phyloP scores from a whole-genome alignment of 2,797 vertebrate genomes.

The Urophycis tenuis region DNA sequence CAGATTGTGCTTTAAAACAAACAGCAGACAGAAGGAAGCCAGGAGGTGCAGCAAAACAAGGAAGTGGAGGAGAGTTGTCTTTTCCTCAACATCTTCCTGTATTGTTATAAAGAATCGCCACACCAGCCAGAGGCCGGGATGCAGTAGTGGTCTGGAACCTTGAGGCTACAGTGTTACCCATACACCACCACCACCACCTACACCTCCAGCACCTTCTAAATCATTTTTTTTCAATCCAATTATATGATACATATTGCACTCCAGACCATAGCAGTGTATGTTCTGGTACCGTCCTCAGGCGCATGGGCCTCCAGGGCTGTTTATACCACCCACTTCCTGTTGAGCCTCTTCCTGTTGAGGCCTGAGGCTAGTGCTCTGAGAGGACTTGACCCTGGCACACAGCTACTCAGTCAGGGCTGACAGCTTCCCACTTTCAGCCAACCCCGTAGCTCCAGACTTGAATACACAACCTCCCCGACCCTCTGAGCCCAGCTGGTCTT shows the following conservation, averaged over 20 bases:
- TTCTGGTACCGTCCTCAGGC: not conserved
- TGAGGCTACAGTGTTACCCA: too few species aligned
- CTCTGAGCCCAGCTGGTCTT: conserved; percentile 26
- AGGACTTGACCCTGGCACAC: conserved; percentile 9
- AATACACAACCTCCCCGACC: not conserved
- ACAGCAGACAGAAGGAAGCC: not conserved
- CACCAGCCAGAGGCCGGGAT: too few species aligned
- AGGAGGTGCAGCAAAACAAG: conserved; percentile 9
- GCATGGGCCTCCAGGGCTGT: not conserved
- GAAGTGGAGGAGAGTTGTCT: conserved; percentile 11
- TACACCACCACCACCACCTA: too few species aligned
- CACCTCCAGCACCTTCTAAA: too few species aligned
- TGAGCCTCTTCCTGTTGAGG: not conserved
- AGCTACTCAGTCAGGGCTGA: conserved; percentile 45
- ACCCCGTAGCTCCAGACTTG: not conserved
- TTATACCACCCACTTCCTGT: not conserved
- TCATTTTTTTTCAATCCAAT: too few species aligned
- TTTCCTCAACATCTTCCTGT: conserved; percentile 1
- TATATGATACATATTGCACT: not conserved
- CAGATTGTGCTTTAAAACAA: too few species aligned
- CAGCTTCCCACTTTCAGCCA: conserved; percentile 14
- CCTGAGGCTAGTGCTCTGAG: not conserved
- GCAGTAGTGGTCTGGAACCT: too few species aligned
- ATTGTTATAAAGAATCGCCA: conserved; percentile 9
- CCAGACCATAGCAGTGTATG: not conserved